Base-by-base conservation (phyloP, 2,888 invertebrate genomes). In the Ptychoptera contaminata region DNA sequence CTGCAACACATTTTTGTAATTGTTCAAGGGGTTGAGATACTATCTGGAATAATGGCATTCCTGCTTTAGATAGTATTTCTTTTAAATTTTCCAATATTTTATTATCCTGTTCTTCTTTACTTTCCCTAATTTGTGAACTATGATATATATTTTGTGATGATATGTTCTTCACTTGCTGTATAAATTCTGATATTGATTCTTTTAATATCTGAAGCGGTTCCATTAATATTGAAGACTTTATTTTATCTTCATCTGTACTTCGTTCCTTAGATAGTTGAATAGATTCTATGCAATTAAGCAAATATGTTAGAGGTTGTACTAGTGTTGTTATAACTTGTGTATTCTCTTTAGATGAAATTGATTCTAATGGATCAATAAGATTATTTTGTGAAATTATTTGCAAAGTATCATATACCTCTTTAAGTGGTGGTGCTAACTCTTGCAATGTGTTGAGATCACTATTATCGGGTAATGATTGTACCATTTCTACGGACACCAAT, bases 331-430 rank as follows among this genome's bases (percentile, higher is more conserved):
- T 40, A 1, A 16, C 34, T 16, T 16, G 12, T 15, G 16, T 29
- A 23, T 51, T 50, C 9, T 49, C 51, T 11, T 47, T 48, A 0
- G 41, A 46, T 8, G 53, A 47, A 16, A 56, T 15, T 35, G 56
- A 46, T 1, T 59, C 55, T 9, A 65, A 56, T 30, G 56, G 55
- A 50, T 70, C 69, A 44, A 68, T 53, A 2, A 60, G 48, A 10
- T 65, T 51, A 35, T 69, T 67, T 50, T 70, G 67, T 0, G 48
- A 52, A 9, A 51, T 48, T 14, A 49, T 47, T 44, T 50, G 51
- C 7, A 54, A 32, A 1, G 51, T 51, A 7, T 51, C 50, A 7
- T 52, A 46, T 5, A 53, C 45, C 12, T 52, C 49, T n/a, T 53
- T 51, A 9, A 56, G 47, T 4, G 55, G 54, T 7, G 53, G 53